phyloP scores from a whole-genome alignment of 2,797 vertebrate genomes.

The Ptychadena robeensis region DNA sequence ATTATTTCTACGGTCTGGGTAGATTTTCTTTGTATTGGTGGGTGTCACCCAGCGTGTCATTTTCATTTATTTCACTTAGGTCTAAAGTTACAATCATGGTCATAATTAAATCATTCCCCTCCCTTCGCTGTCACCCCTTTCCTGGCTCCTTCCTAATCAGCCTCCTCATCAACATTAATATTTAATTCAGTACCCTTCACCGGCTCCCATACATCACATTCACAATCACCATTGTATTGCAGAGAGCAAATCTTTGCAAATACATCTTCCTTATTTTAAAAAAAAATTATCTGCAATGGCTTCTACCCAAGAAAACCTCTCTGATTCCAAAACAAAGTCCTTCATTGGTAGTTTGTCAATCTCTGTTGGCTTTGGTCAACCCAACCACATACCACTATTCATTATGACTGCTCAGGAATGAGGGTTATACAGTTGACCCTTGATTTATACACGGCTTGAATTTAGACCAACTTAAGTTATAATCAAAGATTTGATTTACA shows the following conservation, averaged over 20 bases:
- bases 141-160: slow-evolving; percentile 1
- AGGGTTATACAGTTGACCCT: no score
- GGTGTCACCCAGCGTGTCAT: not conserved
- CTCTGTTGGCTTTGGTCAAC: not conserved
- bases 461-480: no score
- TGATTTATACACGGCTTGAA: no score
- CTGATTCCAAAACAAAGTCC: no score
- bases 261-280: not conserved
- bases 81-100: not conserved
- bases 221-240: not conserved
- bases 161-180: not conserved
- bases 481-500: no score
- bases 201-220: not conserved
- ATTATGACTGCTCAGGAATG: no score
- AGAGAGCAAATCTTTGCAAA: not conserved
- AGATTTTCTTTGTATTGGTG: slow-evolving; percentile 12
- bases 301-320: not conserved
- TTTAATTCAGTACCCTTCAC: not conserved
- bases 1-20: slow-evolving; percentile 18
- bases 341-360: no score
- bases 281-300: not conserved
- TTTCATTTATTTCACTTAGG: slow-evolving; percentile 17
- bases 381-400: not conserved
- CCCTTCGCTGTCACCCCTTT: not conserved
- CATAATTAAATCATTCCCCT: not conserved